Base-by-base conservation (phyloP, 2,113 vertebrate species). In the Tylochromis polylepis region DNA sequence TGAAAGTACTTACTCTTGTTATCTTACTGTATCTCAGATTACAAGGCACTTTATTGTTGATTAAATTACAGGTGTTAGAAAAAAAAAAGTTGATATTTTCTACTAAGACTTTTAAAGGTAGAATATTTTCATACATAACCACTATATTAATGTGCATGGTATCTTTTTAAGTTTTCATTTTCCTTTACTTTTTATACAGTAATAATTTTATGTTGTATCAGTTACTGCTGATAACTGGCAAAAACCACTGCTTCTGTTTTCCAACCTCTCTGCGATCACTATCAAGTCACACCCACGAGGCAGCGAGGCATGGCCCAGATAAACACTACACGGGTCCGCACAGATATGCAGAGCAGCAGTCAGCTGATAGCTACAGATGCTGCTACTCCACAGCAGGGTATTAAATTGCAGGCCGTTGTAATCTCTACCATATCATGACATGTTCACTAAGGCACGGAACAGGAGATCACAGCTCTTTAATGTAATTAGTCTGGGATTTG, bases 401-500 rank as follows among this genome's bases (percentile, higher is more conserved):
- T 88, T 86, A 78, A 86, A 90, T 49, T n/a, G 79, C 82, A 87
- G 88, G 84, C 89, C 77, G 55, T 14, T 94, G 85, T 92, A 93
- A 94, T 94, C 93, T 93, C 91, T 27, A 86, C 85, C 75, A 72
- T 87, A 89, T 94, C 93, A 88, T 82, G 89, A 92, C 93, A 92
- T 93, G 91, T 93, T 93, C 82, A 89, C 81, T 83, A 86, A 87
- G 85, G 83, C 91, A 91, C 38, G 4, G 81, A 93, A 36, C 90
- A 90, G 87, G 85, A 92, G 93, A 94, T 94, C 91, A 89, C 89
- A 92, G 89, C 86, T 87, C 86, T 92, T 92, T 92, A 93, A 87
- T 85, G 91, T 90, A 89, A 94, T 94, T 93, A 93, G 89, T 91
- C 84, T 91, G 93, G 93, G 92, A 92, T 94, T 89, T 91, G 81